A percentile compares a stretch with the other conserved stretches of the same genome.
phyloP scores from a whole-genome alignment of 2,888 invertebrate genomes.

The Heteromyza rotundicornis region DNA sequence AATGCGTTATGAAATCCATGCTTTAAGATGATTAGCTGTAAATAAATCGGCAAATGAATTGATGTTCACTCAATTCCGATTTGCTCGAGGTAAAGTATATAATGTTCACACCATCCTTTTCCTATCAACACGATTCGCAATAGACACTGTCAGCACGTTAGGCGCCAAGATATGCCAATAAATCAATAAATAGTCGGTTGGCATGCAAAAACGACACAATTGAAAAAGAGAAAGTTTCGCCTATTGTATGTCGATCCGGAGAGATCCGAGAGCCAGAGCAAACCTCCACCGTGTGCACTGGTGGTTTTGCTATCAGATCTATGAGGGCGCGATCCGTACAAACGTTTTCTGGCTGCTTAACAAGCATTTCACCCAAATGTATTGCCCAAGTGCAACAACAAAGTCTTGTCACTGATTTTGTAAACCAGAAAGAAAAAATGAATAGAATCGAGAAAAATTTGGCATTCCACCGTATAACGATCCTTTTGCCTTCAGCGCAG shows the following conservation, averaged over 20 bases:
- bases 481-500: conserved; percentile 20
- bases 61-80: too few species aligned
- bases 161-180: conserved; percentile 8
- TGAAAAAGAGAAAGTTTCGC: conserved; percentile 22
- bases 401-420: neutral
- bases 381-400: neutral
- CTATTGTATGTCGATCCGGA: neutral
- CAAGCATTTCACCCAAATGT: neutral
- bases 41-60: too few species aligned
- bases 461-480: neutral
- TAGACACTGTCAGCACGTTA: too few species aligned
- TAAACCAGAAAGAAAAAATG: too few species aligned
- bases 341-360: conserved; percentile 3
- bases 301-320: conserved; percentile 55
- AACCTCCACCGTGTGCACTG: conserved; percentile 11
- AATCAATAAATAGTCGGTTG: neutral
- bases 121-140: too few species aligned
- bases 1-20: too few species aligned
- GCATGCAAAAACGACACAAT: neutral
- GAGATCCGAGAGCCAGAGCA: neutral
- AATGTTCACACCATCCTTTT: too few species aligned
- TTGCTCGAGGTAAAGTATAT: too few species aligned
- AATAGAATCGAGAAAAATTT: neutral
- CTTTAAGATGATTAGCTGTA: too few species aligned
- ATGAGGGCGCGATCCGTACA: conserved; percentile 50